Conservation (phyloP, 2,113 vertebrate species). For the Mus spicilegus region DNA sequence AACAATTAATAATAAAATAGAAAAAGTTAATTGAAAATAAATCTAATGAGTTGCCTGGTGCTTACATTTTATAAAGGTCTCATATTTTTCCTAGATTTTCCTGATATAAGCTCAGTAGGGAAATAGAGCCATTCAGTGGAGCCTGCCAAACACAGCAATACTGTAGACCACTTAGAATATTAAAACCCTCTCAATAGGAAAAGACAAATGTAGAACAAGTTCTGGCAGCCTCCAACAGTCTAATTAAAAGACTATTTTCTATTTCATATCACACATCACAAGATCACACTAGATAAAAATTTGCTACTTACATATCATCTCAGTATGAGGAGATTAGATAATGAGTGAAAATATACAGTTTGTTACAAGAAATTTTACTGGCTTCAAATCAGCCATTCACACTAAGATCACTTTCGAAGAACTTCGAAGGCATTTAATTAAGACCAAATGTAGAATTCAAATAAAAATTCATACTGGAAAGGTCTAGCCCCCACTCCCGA, state of each 20-base stretch:
- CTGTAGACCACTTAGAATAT: constrained; percentile 68
- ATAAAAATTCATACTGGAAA: not conserved
- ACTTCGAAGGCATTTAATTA: constrained; percentile 50
- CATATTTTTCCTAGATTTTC: constrained; percentile 37
- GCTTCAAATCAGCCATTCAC: constrained; percentile 34
- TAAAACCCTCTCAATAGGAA: constrained; percentile 70
- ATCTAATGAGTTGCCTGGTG: not conserved
- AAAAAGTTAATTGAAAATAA: constrained; percentile 48
- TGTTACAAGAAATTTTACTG: constrained; percentile 71
- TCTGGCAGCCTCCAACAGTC: constrained; percentile 28
- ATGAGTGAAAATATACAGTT: constrained; percentile 67
- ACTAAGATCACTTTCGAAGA: constrained; percentile 34
- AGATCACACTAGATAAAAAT: constrained; percentile 66
- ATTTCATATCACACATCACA: constrained; percentile 73
- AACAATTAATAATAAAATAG: no score
- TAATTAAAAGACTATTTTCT: constrained; percentile 78
- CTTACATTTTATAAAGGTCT: constrained; percentile 25
- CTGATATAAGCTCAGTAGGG: constrained; percentile 52
- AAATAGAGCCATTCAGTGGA: constrained; percentile 57
- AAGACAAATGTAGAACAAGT: constrained; percentile 70
- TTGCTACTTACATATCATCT: constrained; percentile 70
- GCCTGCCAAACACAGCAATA: constrained; percentile 44
- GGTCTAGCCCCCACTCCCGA: not conserved
- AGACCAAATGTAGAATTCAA: constrained; percentile 34
- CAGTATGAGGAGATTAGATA: constrained; percentile 64